These are phyloP conservation scores for Nyctereutes procyonoides DNA, from an alignment of 2,113 vertebrate species.

Conservation along the genomic window DNA sequence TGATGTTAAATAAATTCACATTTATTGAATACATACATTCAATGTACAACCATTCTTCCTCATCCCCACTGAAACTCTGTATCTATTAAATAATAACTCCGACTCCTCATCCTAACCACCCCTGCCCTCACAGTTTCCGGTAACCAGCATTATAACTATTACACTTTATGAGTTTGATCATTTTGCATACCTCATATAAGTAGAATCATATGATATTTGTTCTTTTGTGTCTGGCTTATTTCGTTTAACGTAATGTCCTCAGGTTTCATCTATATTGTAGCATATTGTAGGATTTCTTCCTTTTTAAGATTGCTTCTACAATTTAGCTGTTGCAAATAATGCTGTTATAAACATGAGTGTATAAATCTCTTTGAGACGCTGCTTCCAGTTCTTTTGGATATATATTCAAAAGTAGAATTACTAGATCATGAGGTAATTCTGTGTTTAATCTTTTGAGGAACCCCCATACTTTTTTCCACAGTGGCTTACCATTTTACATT, in stretches of 20 bases:
- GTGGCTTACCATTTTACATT: background rate
- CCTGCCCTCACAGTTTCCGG: background rate
- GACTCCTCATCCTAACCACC: background rate
- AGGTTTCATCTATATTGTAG: background rate
- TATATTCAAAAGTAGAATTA: background rate
- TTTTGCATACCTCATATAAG: background rate
- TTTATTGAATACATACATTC: too few relatives aligned
- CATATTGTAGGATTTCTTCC: background rate
- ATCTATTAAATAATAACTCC: background rate
- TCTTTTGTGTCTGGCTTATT: background rate
- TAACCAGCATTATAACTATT: background rate
- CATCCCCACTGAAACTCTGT: background rate
- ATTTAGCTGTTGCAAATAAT: background rate
- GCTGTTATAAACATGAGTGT: background rate
- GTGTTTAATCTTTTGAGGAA: background rate
- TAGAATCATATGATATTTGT: background rate
- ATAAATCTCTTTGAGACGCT: background rate
- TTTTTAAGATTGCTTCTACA: background rate
- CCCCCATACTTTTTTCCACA: background rate
- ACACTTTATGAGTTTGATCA: background rate
- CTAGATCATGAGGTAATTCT: background rate
- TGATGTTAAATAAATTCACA: background rate
- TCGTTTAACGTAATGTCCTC: background rate
- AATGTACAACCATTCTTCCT: background rate
- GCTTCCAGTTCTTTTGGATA: background rate